Conservation (phyloP, 2,888 invertebrate species). For the Rhamnusium bicolor region DNA sequence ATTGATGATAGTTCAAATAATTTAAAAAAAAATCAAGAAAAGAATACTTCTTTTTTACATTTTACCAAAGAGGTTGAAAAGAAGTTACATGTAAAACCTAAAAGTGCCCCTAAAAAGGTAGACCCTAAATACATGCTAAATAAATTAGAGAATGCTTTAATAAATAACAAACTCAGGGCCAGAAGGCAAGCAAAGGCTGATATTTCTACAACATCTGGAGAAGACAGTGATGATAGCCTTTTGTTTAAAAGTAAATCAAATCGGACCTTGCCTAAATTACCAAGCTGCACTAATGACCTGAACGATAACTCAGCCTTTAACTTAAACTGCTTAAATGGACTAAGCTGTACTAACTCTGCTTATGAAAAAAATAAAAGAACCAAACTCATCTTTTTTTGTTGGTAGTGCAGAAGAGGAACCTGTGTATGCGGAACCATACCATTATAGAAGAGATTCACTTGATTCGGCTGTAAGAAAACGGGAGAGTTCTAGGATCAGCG, state of each 20-base stretch:
- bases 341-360: conserved; percentile 64
- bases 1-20: conserved; percentile 26
- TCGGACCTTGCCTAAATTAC: conserved; percentile 50
- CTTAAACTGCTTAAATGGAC: conserved; percentile 68
- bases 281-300: conserved; percentile 43
- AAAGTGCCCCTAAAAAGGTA: conserved; percentile 44
- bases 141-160: conserved; percentile 76
- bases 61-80: conserved; percentile 45
- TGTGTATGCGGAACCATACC: conserved; percentile 78
- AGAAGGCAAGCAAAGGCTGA: conserved; percentile 57
- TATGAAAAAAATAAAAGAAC: conserved; percentile 66
- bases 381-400: conserved; percentile 66
- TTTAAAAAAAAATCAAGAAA: conserved; percentile 39
- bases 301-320: conserved; percentile 52
- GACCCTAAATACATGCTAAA: conserved; percentile 79
- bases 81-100: conserved; percentile 49
- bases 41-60: conserved; percentile 57
- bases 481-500: conserved; percentile 40
- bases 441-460: conserved; percentile 52
- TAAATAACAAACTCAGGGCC: conserved; percentile 70
- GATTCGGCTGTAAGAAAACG: conserved; percentile 45
- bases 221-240: conserved; percentile 66
- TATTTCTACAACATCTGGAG: conserved; percentile 63
- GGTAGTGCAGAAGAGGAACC: conserved; percentile 71
- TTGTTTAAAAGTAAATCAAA: conserved; percentile 60